A percentile compares a stretch with the other conserved stretches of the same genome.
These are phyloP conservation scores for Kryphioiulus occultus DNA, from an alignment of 2,888 invertebrate species.

Conservation along the genomic window DNA sequence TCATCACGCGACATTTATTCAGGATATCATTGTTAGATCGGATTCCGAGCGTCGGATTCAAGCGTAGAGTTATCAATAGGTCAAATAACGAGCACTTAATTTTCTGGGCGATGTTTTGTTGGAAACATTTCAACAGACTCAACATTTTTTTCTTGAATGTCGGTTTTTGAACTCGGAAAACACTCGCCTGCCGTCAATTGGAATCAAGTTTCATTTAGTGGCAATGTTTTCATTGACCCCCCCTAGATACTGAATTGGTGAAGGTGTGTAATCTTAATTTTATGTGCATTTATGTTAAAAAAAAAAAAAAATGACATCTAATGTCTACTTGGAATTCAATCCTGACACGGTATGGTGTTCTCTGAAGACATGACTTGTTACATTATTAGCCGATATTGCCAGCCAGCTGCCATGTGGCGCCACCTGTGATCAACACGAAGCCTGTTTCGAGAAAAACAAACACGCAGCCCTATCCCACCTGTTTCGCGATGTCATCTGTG, in stretches of 20 bases:
- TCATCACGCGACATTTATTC: background rate
- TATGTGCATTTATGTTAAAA: background rate
- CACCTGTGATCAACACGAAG: background rate
- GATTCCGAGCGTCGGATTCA: background rate
- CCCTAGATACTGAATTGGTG: background rate
- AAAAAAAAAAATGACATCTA: no score
- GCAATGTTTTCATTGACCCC: background rate
- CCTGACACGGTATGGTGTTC: no score
- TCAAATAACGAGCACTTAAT: background rate
- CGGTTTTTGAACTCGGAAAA: background rate
- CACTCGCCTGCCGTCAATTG: no score
- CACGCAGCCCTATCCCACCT: background rate
- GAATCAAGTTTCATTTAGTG: background rate
- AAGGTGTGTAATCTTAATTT: background rate
- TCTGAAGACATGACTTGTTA: background rate
- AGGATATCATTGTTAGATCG: background rate
- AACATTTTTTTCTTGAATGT: background rate
- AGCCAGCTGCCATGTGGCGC: no score
- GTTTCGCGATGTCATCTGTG: background rate
- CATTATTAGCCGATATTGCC: background rate
- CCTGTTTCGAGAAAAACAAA: background rate
- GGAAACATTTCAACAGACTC: background rate
- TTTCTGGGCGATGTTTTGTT: background rate
- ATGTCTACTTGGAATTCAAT: no score
- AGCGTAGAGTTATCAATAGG: background rate